Percentiles rank a stretch among this genome's conserved stretches.
These are phyloP conservation scores for Hirtodrosophila trivittata DNA, from an alignment of 2,888 invertebrate species.

Conservation along the genomic window DNA sequence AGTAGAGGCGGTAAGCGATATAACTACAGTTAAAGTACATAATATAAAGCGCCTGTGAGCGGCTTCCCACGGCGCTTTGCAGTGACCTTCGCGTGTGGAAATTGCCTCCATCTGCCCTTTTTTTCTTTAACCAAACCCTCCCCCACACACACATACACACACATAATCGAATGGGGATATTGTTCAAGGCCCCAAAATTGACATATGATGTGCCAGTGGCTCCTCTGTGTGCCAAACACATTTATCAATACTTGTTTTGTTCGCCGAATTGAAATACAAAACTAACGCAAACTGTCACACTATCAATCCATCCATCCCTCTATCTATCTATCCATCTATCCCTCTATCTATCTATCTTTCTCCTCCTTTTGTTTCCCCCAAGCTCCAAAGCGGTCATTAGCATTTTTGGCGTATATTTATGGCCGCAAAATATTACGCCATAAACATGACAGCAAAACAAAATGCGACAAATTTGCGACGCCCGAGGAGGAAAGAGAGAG, in stretches of 20 bases:
- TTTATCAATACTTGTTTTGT: constrained; percentile 68
- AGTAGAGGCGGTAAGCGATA: constrained; percentile 42
- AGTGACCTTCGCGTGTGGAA: constrained; percentile 72
- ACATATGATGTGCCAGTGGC: constrained; percentile 70
- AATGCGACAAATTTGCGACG: constrained; percentile 77
- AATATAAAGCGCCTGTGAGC: constrained; percentile 42
- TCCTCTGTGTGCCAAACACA: constrained; percentile 60
- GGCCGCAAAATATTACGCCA: constrained; percentile 77
- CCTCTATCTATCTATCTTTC: too few relatives aligned
- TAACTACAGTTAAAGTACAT: constrained; percentile 42
- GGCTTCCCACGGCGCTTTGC: constrained; percentile 66
- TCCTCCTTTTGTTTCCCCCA: too few relatives aligned
- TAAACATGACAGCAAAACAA: constrained; percentile 76
- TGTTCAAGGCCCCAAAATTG: constrained; percentile 59
- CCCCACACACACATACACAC: not conserved
- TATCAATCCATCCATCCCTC: constrained; percentile 18
- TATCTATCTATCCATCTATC: constrained; percentile 10
- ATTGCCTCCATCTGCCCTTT: constrained; percentile 30
- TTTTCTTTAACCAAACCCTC: not conserved
- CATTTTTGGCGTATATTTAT: constrained; percentile 76
- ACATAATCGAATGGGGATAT: constrained; percentile 51
- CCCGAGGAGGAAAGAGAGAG: constrained; percentile 9
- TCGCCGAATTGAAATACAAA: constrained; percentile 60
- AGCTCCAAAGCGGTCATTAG: constrained; percentile 73
- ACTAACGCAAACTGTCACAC: constrained; percentile 57